Base-by-base conservation (phyloP, 1,140 invertebrate species). In the Steinernema feltiae region DNA sequence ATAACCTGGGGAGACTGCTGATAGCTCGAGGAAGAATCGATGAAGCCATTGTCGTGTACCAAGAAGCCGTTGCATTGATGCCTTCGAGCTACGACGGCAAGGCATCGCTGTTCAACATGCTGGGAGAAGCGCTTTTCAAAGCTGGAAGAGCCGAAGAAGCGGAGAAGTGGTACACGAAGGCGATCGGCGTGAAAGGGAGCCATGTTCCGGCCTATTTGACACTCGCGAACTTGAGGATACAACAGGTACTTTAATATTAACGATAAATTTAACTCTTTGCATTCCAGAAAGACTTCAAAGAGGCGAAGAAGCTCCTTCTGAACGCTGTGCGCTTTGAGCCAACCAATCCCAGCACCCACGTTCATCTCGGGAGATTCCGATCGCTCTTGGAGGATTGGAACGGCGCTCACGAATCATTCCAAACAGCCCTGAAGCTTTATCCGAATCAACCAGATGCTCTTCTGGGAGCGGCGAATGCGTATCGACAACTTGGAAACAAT, bases 1-100 rank as follows among this genome's bases (percentile, higher is more conserved):
- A 70, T 15, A 48, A 74, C 27, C 48, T 48, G n/a, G 73, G 73
- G 15, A 24, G 48, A 30, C 73, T 74, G 2, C 21, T 48, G 24
- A 70, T 71, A 17, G 32, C 18, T 2, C 1, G n/a, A 17, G 48
- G 30, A 15, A 2, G 69, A 30, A 79, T 78, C 29, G 73, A 86
- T 80, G 84, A 86, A 48, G 83, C 87, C 0, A 75, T 87, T 21
- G 78, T 78, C 7, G 74, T 82, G 30, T 74, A 12, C 27, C 3
- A 74, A 71, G 63, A 71, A 18, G 48, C 69, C 1, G 73, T 27
- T 17, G 63, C 21, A 73, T 30, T 73, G 31, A 29, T 74, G 46
- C 30, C 48, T 2, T 1, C 29, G 48, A 24, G 18, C 12, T 48
- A 74, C 69, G 35, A 48, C n/a, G 27, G 30, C 2, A 1, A 71